A percentile compares a stretch with the other conserved stretches of the same genome.
Evolutionary conservation across 2,888 invertebrate species (phyloP).

Genomic region (Meteorus cinctellus): DNA sequence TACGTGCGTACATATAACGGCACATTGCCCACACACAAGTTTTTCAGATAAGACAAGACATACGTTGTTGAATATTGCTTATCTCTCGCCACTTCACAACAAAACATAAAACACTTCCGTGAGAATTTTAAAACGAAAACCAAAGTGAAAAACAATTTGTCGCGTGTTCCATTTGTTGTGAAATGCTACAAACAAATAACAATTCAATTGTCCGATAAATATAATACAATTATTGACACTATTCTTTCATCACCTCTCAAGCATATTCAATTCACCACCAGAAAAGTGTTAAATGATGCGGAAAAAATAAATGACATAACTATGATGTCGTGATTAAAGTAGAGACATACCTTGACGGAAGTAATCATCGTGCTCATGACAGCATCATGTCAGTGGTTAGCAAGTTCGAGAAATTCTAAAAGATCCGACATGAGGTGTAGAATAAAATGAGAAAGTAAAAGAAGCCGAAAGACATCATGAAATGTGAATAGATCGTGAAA

Average conservation of each 20-base stretch:
- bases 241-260: neutral
- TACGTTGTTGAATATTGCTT: conserved; percentile 15
- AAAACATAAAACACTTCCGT: conserved; percentile 41
- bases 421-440: conserved; percentile 7
- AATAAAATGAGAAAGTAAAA: conserved; percentile 6
- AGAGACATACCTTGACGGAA: conserved; percentile 33
- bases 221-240: neutral
- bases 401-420: conserved; percentile 15
- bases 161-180: neutral
- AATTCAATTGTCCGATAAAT: neutral
- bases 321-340: neutral
- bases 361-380: conserved; percentile 35
- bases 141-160: neutral
- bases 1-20: neutral
- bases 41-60: neutral
- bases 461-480: conserved; percentile 13
- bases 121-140: conserved; percentile 32
- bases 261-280: conserved; percentile 11
- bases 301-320: conserved; percentile 5
- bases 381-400: conserved; percentile 5
- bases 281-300: conserved; percentile 29
- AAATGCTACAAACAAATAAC: no score
- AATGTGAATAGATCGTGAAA: conserved; percentile 20
- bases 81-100: conserved; percentile 20
- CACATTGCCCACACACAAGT: conserved; percentile 27